phyloP scores from a whole-genome alignment of 2,797 vertebrate species.

The Aeoliscus strigatus region DNA sequence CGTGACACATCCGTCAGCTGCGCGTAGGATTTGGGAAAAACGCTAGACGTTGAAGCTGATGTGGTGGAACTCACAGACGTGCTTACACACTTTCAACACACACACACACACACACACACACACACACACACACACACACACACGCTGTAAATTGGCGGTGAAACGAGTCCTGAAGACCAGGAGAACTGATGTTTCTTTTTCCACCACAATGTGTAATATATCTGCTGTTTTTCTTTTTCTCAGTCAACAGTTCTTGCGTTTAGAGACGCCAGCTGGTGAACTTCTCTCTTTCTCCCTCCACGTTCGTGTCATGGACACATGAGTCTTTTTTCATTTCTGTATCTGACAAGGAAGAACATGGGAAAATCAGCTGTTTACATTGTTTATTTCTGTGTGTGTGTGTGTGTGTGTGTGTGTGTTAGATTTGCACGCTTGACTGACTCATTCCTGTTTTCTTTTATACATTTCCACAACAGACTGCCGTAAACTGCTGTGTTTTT shows the following conservation, averaged over 20 bases:
- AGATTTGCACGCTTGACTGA: constrained; percentile 50
- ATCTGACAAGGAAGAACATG: constrained; percentile 42
- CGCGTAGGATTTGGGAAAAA: constrained; percentile 6
- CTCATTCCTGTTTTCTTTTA: constrained; percentile 39
- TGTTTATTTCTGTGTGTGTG: constrained; percentile 26
- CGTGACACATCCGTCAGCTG: constrained; percentile 13
- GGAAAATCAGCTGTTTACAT: constrained; percentile 53
- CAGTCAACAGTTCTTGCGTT: constrained; percentile 40
- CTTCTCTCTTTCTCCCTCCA: constrained; percentile 23
- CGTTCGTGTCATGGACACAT: constrained; percentile 38
- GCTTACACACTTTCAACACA: constrained; percentile 46
- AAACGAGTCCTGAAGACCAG: constrained; percentile 48
- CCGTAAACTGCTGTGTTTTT: no score
- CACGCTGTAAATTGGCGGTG: no score
- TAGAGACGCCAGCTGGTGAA: constrained; percentile 19
- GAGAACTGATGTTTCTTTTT: constrained; percentile 49
- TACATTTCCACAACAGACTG: no score
- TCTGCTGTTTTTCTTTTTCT: constrained; percentile 39
- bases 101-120: constrained; percentile 44
- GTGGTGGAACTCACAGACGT: constrained; percentile 44
- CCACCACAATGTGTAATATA: constrained; percentile 58
- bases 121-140: no score
- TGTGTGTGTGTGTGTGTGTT: no score
- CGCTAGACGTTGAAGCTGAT: no score
- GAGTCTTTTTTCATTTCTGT: constrained; percentile 49